Conservation (phyloP, 92 coral and sea anemone species). For the Muricea muricata region DNA sequence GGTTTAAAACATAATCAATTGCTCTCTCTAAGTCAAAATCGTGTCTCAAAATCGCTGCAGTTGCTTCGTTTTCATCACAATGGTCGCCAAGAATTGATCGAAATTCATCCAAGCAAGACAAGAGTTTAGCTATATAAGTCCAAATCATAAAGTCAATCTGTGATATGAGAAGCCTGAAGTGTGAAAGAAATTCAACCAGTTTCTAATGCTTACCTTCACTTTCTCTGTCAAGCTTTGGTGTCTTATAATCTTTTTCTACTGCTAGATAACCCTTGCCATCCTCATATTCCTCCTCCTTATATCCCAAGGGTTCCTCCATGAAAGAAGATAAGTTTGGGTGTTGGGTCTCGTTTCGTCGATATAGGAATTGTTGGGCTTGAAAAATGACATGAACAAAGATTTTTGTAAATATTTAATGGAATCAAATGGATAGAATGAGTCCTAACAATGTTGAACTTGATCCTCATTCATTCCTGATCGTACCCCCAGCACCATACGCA, state of each 20-base stretch:
- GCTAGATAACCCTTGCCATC: constrained; percentile 73
- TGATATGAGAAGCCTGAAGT: too few species aligned
- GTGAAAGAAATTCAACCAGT: too few species aligned
- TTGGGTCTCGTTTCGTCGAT: constrained; percentile 82
- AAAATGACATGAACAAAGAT: background rate
- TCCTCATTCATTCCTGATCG: too few species aligned
- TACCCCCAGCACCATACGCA: constrained; percentile 18
- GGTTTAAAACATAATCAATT: constrained; percentile 78
- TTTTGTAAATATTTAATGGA: too few species aligned
- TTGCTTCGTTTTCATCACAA: constrained; percentile 92
- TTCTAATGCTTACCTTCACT: constrained; percentile 98
- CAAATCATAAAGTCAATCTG: background rate
- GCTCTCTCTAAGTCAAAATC: constrained; percentile 92
- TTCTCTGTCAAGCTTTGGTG: constrained; percentile 87
- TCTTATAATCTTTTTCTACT: constrained; percentile 79
- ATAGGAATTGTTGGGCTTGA: constrained; percentile 88
- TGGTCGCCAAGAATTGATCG: constrained; percentile 93
- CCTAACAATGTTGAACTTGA: too few species aligned
- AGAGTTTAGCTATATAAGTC: constrained; percentile 71
- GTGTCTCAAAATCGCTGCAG: constrained; percentile 77
- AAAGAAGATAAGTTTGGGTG: constrained; percentile 71
- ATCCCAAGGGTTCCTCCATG: constrained; percentile 71
- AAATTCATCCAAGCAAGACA: constrained; percentile 92
- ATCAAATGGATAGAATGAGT: too few species aligned
- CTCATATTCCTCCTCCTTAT: constrained; percentile 73